Evolutionary conservation across 2,113 vertebrate species (phyloP), one percentile per base, ranked within the genome.

Genomic region (Orycteropus afer): DNA sequence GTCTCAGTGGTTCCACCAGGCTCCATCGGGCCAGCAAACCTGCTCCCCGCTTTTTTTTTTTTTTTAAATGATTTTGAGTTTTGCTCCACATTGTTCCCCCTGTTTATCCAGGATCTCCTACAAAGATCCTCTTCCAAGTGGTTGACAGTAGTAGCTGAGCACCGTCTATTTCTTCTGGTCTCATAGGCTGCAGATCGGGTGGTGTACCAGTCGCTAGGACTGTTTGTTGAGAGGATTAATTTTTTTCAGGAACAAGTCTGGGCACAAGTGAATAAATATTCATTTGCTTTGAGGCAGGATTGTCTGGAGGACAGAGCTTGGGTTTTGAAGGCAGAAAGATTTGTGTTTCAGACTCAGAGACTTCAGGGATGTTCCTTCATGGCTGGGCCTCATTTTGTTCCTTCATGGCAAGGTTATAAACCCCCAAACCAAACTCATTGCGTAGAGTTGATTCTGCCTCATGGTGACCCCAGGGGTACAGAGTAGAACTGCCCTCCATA

Each of bases 241-340:
- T 22, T 95, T 89, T 95, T 90, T 86, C 84, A 91, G 89, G 86
- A 89, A 71, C 5, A 17, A 53, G 57, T 42, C 59, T 76, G 57
- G 86, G 55, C 25, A 79, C 49, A 93, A 87, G 49, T 76, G 82
- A 96, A 91, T 73, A 93, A 79, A 71, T 63, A 87, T n/a, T 86
- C 80, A 37, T 65, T 61, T 84, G 71, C 77, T 71, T 59, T 6
- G 47, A 91, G 59, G 51, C 40, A 87, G 57, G 76, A 53, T 9
- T 86, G 22, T 51, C 20, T 29, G 45, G 67, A 81, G 83, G 45
- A 74, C 86, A 92, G 29, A 37, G 34, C 40, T 34, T 34, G 12
- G 20, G 42, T 37, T 85, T 82, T 59, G 49, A 59, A 65, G 51
- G 40, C 55, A 65, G 63, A 83, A 13, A 83, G 82, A 79, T 27